Evolutionary conservation across 2,113 vertebrate genomes (phyloP).

Genomic region (Pantherophis guttatus): DNA sequence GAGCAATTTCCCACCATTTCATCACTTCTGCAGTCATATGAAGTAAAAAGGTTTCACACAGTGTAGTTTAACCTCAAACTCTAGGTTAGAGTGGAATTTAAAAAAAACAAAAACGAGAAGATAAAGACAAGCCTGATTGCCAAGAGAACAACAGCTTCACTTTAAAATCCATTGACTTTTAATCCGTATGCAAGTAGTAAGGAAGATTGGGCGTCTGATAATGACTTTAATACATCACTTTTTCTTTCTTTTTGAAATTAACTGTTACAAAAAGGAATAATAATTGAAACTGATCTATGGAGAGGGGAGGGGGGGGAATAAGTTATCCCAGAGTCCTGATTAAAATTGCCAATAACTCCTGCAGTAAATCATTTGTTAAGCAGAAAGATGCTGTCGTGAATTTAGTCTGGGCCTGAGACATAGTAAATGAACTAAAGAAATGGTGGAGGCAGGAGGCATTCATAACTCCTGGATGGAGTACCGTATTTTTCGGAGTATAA

Average conservation of each 20-base stretch:
- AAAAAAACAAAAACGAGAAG: neutral
- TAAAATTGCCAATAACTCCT: neutral
- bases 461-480: neutral
- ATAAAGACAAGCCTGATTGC: neutral
- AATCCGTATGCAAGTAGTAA: neutral
- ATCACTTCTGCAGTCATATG: neutral
- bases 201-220: neutral
- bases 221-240: neutral
- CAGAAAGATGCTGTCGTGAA: neutral
- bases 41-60: neutral
- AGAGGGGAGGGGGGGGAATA: neutral
- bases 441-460: neutral
- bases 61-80: neutral
- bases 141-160: neutral
- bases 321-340: neutral
- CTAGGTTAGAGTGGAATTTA: neutral
- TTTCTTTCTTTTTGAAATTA: neutral
- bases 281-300: neutral
- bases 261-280: neutral
- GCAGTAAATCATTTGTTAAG: neutral
- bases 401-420: neutral
- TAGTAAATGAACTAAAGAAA: neutral
- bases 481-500: neutral
- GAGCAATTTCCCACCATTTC: neutral
- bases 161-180: neutral